Percentiles rank a stretch among this genome's conserved stretches.
These are phyloP conservation scores for Sciurus carolinensis DNA, from an alignment of 2,797 vertebrate species.

Conservation along the genomic window DNA sequence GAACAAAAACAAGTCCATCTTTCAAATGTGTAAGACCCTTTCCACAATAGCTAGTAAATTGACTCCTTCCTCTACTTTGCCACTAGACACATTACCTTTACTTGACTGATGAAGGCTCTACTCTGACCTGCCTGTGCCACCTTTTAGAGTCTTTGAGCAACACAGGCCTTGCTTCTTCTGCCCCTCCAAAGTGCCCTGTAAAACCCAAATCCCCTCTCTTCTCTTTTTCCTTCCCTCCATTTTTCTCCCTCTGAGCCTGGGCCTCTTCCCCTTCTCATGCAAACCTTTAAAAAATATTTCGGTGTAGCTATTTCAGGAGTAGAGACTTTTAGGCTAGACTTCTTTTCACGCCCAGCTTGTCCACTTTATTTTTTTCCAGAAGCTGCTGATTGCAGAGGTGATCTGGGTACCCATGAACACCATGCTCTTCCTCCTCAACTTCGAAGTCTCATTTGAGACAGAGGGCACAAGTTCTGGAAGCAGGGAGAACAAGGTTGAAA, in stretches of 20 bases:
- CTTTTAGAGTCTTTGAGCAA: not conserved
- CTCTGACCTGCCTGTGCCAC: not conserved
- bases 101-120: not conserved
- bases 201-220: not conserved
- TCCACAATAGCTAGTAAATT: slow-evolving; percentile 62
- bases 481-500: not conserved
- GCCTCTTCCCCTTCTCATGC: not conserved
- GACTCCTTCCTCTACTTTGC: not conserved
- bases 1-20: slow-evolving; percentile 65
- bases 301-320: not conserved
- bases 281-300: not conserved
- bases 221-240: not conserved
- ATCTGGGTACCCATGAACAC: not conserved
- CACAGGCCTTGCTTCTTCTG: not conserved
- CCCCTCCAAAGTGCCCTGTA: not conserved
- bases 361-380: not conserved
- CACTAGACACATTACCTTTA: not conserved
- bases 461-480: not conserved
- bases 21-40: not conserved
- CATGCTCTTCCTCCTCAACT: not conserved
- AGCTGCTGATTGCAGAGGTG: not conserved
- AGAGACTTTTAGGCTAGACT: not conserved
- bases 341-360: not conserved
- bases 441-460: not conserved
- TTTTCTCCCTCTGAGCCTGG: rapidly evolving